These are phyloP conservation scores for Diachrysia chrysitis DNA, from an alignment of 2,888 invertebrate species.

Conservation along the genomic window DNA sequence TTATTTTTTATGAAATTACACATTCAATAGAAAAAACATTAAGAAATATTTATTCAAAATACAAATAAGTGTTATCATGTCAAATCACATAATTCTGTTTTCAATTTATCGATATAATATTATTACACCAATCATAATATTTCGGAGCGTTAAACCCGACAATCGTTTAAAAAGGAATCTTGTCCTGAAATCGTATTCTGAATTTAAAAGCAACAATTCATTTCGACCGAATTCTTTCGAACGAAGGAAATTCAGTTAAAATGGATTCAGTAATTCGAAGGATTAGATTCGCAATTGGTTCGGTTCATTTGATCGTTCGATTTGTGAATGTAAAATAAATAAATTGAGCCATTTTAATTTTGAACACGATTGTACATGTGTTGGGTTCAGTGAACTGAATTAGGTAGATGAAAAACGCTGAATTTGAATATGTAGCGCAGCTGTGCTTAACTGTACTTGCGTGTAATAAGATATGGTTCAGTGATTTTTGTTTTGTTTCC, in stretches of 20 bases:
- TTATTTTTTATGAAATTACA: too few relatives aligned
- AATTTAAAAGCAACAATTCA: slow-evolving; percentile 43
- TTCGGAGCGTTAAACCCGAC: background rate
- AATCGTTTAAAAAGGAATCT: background rate
- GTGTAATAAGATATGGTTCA: background rate
- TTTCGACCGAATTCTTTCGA: slow-evolving; percentile 32
- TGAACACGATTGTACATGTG: slow-evolving; percentile 17
- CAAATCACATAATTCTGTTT: background rate
- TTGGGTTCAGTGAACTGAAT: slow-evolving; percentile 13
- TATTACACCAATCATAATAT: slow-evolving; percentile 1
- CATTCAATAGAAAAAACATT: too few relatives aligned
- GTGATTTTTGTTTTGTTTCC: slow-evolving; percentile 5
- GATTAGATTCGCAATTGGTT: slow-evolving; percentile 41
- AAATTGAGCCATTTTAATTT: slow-evolving; percentile 37
- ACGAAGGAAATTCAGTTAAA: slow-evolving; percentile 44
- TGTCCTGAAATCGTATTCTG: slow-evolving; percentile 18
- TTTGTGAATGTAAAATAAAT: slow-evolving; percentile 37
- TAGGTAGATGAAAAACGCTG: slow-evolving; percentile 13
- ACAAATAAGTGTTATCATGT: background rate
- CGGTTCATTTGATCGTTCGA: slow-evolving; percentile 38
- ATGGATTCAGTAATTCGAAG: slow-evolving; percentile 36
- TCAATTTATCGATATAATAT: background rate
- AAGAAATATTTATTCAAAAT: background rate
- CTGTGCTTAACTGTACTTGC: background rate
- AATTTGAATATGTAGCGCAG: slow-evolving; percentile 16